Evolutionary conservation across 2,797 vertebrate species (phyloP), one percentile per base, ranked within the genome.

Genomic region (Sebastiscus tertius): DNA sequence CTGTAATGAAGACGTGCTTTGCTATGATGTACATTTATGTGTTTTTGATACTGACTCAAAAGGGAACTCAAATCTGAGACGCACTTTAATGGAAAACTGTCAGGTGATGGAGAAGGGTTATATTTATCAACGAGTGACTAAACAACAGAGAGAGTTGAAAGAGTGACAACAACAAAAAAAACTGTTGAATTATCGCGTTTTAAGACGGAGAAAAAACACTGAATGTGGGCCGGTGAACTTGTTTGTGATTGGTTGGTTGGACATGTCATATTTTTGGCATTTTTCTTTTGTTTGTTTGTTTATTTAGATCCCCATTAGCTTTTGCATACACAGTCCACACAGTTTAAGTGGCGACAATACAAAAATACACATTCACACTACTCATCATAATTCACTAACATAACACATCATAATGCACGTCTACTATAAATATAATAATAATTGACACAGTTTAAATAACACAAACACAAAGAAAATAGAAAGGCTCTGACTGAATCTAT

Each of bases 41-140:
- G 54, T 77, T 18, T 46, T 82, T 62, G 42, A 52, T 14, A 2
- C 12, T 2, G 0, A 80, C 34, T 62, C 2, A 33, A 67, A 52
- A 31, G 61, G 56, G 12, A 16, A 71, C 31, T 24, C 3, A 67
- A 69, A 68, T 64, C 49, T 22, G 62, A 66, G 55, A 68, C 31
- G 86, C 90, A 93, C 91, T 91, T 91, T 88, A 93, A 69, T 6
- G 36, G 54, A 86, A 77, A 70, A 6, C 68, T 55, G 33, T 34
- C 54, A 26, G 33, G 18, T 6, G 10, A 71, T 2, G 46, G 46
- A 36, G 33, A n/a, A 10, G 6, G 2, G 6, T 16, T 22, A 2
- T 39, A 1, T 55, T 22, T 20, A 31, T 22, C 1, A 2, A 27
- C 9, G 22, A 8, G 6, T 5, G 26, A 59, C 24, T 56, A 49